A percentile compares a stretch with the other conserved stretches of the same genome.
These are phyloP conservation scores for Acridotheres tristis DNA, from an alignment of 2,797 vertebrate genomes.

Conservation along the genomic window DNA sequence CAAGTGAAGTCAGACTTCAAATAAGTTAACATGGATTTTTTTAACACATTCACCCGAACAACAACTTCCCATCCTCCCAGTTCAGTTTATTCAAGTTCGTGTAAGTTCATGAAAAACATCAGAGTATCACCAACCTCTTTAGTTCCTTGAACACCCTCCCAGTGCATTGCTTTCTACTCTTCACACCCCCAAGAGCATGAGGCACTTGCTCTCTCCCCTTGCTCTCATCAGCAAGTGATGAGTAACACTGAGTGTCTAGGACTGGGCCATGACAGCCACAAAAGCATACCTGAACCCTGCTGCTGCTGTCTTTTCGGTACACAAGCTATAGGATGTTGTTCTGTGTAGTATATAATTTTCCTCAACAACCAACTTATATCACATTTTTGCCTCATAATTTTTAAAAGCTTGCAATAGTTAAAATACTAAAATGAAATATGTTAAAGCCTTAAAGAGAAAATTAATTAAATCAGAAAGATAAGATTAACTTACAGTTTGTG, in stretches of 20 bases:
- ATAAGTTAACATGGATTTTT: not conserved
- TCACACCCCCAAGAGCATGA: not conserved
- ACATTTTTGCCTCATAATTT: not conserved
- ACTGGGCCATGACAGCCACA: not conserved
- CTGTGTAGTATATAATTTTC: not conserved
- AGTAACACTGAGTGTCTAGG: not conserved
- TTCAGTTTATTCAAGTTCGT: not conserved
- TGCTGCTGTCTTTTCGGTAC: not conserved
- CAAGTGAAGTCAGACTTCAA: not conserved
- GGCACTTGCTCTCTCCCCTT: not conserved
- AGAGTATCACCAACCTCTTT: not conserved
- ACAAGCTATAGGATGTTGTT: not conserved
- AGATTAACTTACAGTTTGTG: constrained; percentile 87
- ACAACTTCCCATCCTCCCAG: not conserved
- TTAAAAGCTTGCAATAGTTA: not conserved
- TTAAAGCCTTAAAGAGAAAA: not conserved
- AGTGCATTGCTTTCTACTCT: not conserved
- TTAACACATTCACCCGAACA: not conserved
- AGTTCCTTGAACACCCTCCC: not conserved
- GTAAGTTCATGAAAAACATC: not conserved
- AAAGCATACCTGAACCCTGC: not conserved
- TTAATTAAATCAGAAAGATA: not conserved
- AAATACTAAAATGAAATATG: not conserved
- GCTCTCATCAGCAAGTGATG: not conserved
- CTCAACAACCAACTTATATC: not conserved